A percentile compares a stretch with the other conserved stretches of the same genome.
phyloP scores from a whole-genome alignment of 2,888 invertebrate genomes.

The Chrysodeixis includens region DNA sequence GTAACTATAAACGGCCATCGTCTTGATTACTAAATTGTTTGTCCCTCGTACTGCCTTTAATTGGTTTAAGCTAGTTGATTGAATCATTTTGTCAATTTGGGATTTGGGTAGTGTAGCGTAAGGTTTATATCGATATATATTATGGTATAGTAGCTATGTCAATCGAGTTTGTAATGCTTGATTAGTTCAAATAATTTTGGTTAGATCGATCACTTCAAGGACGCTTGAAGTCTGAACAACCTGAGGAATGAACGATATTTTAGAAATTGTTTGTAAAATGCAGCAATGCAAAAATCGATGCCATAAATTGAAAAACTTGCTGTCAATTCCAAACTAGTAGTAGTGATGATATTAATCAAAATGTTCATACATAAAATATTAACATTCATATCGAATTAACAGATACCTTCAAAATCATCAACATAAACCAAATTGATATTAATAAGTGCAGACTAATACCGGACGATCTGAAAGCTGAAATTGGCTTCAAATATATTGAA shows the following conservation, averaged over 20 bases:
- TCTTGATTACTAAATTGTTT: conserved; percentile 23
- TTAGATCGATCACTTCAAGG: too few species aligned
- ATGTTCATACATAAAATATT: not conserved
- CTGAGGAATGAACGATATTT: too few species aligned
- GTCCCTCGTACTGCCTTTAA: conserved; percentile 11
- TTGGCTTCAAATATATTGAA: conserved; percentile 48
- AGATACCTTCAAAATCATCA: not conserved
- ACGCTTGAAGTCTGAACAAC: too few species aligned
- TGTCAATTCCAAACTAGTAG: too few species aligned
- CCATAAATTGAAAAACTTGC: not conserved
- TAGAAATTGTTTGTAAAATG: not conserved
- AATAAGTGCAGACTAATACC: conserved; percentile 17
- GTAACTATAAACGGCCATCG: conserved; percentile 10
- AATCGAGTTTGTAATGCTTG: not conserved
- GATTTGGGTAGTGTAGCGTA: not conserved
- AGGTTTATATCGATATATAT: too few species aligned
- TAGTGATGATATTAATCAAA: not conserved
- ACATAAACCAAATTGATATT: not conserved
- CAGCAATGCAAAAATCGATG: not conserved
- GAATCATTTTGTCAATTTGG: conserved; percentile 4
- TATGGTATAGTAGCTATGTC: not conserved
- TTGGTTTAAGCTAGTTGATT: not conserved
- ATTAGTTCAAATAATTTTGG: not conserved
- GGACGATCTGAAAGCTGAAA: conserved; percentile 29
- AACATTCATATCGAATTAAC: not conserved